A percentile compares a stretch with the other conserved stretches of the same genome.
phyloP scores from a whole-genome alignment of 1,140 invertebrate genomes.

The Callitettix versicolor region DNA sequence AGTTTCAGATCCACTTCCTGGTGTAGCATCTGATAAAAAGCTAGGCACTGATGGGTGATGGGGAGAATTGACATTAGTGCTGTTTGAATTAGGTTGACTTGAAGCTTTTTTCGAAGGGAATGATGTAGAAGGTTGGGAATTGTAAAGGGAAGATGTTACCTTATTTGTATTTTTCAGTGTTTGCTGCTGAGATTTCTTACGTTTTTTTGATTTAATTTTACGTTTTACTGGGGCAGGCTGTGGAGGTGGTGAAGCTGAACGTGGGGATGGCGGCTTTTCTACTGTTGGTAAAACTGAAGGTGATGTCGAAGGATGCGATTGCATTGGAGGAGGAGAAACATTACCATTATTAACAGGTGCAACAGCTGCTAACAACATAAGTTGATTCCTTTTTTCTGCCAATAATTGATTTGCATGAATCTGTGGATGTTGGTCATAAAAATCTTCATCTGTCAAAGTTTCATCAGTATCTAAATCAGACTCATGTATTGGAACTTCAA shows the following conservation, averaged over 20 bases:
- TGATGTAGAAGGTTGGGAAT: neutral
- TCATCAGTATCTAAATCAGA: slow-evolving; percentile 73
- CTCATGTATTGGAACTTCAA: slow-evolving; percentile 49
- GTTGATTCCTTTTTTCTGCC: slow-evolving; percentile 55
- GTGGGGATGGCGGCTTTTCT: neutral
- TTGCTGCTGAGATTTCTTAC: slow-evolving; percentile 14
- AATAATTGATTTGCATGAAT: slow-evolving; percentile 53
- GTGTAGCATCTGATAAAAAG: slow-evolving; percentile 5
- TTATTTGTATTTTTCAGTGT: neutral
- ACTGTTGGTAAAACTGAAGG: neutral
- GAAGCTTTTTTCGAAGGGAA: neutral
- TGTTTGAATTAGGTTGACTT: neutral
- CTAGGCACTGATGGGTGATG: neutral
- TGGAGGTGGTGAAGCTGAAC: neutral
- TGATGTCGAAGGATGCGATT: neutral
- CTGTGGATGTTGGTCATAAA: slow-evolving; percentile 72
- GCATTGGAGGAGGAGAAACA: slow-evolving; percentile 8
- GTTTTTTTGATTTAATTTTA: slow-evolving; percentile 11
- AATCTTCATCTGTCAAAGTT: slow-evolving; percentile 74
- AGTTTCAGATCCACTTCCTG: slow-evolving; percentile 23
- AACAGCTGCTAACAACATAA: slow-evolving; percentile 44
- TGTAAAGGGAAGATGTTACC: slow-evolving; percentile 5
- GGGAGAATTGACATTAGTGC: neutral
- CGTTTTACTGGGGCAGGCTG: neutral
- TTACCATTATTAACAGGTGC: slow-evolving; percentile 45